Evolutionary conservation across 2,797 vertebrate genomes (phyloP).

Genomic region (Sebastes diaconus): DNA sequence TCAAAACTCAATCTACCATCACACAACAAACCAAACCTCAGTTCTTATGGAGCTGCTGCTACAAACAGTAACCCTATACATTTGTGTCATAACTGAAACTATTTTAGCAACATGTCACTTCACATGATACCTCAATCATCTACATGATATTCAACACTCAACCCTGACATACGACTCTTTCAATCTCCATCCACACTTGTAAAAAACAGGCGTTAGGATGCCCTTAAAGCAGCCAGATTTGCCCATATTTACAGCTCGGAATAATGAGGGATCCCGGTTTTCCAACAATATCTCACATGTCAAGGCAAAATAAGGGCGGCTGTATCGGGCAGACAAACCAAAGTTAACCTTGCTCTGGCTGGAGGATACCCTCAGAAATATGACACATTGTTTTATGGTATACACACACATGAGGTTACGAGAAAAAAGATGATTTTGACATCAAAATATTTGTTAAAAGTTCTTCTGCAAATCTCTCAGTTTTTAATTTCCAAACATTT

Average conservation of each 20-base stretch:
- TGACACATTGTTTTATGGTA: slow-evolving; percentile 31
- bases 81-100: not conserved
- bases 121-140: not conserved
- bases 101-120: not conserved
- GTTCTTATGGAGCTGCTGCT: not conserved
- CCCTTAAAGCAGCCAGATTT: slow-evolving; percentile 51
- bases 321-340: slow-evolving; percentile 34
- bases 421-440: not conserved
- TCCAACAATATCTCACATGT: slow-evolving; percentile 48
- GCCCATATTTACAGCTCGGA: slow-evolving; percentile 60
- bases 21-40: not conserved
- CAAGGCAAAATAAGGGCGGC: slow-evolving; percentile 67
- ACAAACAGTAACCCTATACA: not conserved
- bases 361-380: slow-evolving; percentile 30
- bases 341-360: slow-evolving; percentile 36
- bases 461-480: not conserved
- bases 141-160: not conserved
- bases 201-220: not conserved
- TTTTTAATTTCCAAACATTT: not conserved
- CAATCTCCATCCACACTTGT: not conserved
- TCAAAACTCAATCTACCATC: too few species aligned
- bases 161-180: not conserved
- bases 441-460: not conserved
- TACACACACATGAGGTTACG: not conserved
- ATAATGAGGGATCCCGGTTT: slow-evolving; percentile 40